Evolutionary conservation across 1,140 invertebrate species (phyloP).

Genomic region (Nasonia longicornis): DNA sequence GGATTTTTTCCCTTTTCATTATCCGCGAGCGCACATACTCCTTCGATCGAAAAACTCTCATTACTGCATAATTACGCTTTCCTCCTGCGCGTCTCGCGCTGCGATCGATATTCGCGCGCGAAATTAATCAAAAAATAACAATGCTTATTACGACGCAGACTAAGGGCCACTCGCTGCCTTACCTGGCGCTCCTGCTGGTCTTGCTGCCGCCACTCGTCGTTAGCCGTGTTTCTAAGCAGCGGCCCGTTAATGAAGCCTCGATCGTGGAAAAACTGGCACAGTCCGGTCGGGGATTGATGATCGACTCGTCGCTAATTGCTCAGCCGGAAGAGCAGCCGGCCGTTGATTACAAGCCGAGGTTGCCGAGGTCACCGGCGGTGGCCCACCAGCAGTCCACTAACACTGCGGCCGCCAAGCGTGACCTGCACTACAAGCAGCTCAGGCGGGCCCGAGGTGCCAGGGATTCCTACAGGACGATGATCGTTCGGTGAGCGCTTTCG

Average conservation of each 20-base stretch:
- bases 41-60: neutral
- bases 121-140: constrained; percentile 28
- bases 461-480: neutral
- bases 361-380: neutral
- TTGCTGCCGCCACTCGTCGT: neutral
- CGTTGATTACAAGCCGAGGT: neutral
- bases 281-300: neutral
- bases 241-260: constrained; percentile 15
- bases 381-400: constrained; percentile 27
- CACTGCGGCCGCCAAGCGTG: constrained; percentile 13
- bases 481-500: neutral
- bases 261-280: neutral
- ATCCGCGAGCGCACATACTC: neutral
- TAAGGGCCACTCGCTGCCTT: constrained; percentile 1
- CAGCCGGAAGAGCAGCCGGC: neutral
- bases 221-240: neutral
- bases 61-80: neutral
- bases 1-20: neutral
- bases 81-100: neutral
- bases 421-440: constrained; percentile 27
- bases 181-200: neutral
- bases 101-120: neutral
- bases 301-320: constrained; percentile 9
- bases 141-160: neutral
- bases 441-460: neutral